Evolutionary conservation across 1,140 invertebrate species (phyloP), one percentile per base, ranked within the genome.

Genomic region (Heliconius hewitsoni): DNA sequence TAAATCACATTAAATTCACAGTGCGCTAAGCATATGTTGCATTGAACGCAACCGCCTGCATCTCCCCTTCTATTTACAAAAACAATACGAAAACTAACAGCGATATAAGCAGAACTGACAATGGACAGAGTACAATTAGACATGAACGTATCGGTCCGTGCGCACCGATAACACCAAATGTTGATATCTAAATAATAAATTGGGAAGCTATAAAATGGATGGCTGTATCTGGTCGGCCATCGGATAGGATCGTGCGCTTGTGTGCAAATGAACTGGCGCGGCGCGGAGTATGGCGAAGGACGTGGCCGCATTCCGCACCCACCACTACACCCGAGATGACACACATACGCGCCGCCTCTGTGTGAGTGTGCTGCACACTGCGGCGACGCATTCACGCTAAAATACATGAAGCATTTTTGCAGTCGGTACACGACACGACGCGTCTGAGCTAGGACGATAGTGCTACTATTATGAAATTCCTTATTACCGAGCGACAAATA

Each of bases 231-330:
- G 88, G 76, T 77, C 79, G 83, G 46, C 82, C 85, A 77, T 77
- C 79, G 83, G 46, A 83, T 84, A 81, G 82, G 75, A 82, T 73
- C 81, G 71, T 83, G 83, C 84, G 88, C 81, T 89, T 89, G 87
- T 92, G 91, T 92, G 92, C 92, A 93, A 92, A 92, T 93, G 90
- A 91, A 89, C 84, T 37, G 34, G 34, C 34, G 34, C 86, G 88
- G 83, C 86, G 85, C 87, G 85, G 82, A 80, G 83, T 88, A 85
- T 77, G 73, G 80, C 89, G 92, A 93, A 93, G 92, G 92, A 93
- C 92, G 91, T 86, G 92, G 88, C 90, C 92, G 92, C 92, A 93
- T 93, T 93, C 92, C 92, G 80, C 87, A 79, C 86, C 87, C 90
- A 88, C 89, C 83, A 87, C 83, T 81, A 90, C 89, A 87, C 76